phyloP scores from a whole-genome alignment of 2,888 invertebrate genomes.

The Idaea dimidiata region DNA sequence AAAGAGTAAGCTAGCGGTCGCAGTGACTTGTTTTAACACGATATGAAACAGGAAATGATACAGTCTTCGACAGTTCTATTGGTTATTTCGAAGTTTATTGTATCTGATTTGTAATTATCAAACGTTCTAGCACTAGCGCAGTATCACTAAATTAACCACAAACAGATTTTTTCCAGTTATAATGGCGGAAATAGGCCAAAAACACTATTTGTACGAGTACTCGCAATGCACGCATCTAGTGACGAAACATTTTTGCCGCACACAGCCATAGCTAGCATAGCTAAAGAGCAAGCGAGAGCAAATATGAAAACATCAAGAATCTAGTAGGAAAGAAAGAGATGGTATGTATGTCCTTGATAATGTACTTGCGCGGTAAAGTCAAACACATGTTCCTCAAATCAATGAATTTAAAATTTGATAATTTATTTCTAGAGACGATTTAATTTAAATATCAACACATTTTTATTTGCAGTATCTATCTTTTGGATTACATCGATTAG shows the following conservation, averaged over 20 bases:
- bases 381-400: conserved; percentile 45
- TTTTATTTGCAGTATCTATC: background rate
- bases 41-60: conserved; percentile 77
- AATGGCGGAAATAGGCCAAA: conserved; percentile 75
- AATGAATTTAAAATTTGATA: conserved; percentile 7
- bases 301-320: conserved; percentile 31
- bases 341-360: conserved; percentile 56
- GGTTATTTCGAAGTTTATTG: conserved; percentile 1
- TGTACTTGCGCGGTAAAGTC: conserved; percentile 77
- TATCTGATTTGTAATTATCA: background rate
- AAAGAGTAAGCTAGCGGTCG: conserved; percentile 70
- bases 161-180: conserved; percentile 54
- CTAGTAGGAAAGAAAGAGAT: conserved; percentile 57
- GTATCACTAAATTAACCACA: conserved; percentile 43
- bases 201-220: conserved; percentile 64
- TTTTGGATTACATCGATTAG: background rate
- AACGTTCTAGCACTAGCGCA: conserved; percentile 10
- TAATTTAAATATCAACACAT: background rate
- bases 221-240: conserved; percentile 60
- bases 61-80: conserved; percentile 57
- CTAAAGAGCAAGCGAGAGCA: conserved; percentile 32
- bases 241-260: conserved; percentile 65
- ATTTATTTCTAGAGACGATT: background rate
- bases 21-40: conserved; percentile 73
- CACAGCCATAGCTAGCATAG: conserved; percentile 40